Percentiles rank a stretch among this genome's conserved stretches.
Conservation (phyloP, 2,113 vertebrate genomes). For the Trematocara marginatum region DNA sequence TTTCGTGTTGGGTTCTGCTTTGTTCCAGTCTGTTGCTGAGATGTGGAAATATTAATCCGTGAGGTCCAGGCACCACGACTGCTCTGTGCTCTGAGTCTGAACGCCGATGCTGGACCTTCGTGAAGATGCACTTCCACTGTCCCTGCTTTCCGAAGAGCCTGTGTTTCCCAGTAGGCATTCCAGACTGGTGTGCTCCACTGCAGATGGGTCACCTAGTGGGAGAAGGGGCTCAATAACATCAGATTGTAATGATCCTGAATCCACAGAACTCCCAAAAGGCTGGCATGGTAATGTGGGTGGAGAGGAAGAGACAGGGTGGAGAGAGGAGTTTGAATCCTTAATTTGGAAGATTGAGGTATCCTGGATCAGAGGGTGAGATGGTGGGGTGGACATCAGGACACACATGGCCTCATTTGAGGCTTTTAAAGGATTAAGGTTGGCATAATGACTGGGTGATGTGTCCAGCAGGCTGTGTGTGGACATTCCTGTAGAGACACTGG, state of each 20-base stretch:
- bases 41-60: constrained; percentile 45
- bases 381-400: not conserved
- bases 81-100: constrained; percentile 71
- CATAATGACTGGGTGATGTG: constrained; percentile 11
- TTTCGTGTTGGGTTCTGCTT: not conserved
- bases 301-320: constrained; percentile 8
- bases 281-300: not conserved
- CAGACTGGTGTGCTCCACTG: constrained; percentile 63
- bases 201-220: constrained; percentile 32
- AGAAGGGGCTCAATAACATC: constrained; percentile 9
- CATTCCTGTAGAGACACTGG: constrained; percentile 20
- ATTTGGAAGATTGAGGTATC: constrained; percentile 44
- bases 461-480: constrained; percentile 61
- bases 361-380: constrained; percentile 13
- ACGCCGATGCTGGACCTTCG: constrained; percentile 58
- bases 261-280: constrained; percentile 9
- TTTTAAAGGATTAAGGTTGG: constrained; percentile 14
- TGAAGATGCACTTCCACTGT: constrained; percentile 61
- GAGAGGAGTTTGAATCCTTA: constrained; percentile 5
- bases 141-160: constrained; percentile 57
- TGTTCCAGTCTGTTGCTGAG: not conserved
- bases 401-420: constrained; percentile 14
- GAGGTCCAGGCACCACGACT: constrained; percentile 73
- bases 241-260: constrained; percentile 16
- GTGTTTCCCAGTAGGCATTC: constrained; percentile 66